Base-by-base conservation (phyloP, 2,888 invertebrate species). In the Hedya salicella region DNA sequence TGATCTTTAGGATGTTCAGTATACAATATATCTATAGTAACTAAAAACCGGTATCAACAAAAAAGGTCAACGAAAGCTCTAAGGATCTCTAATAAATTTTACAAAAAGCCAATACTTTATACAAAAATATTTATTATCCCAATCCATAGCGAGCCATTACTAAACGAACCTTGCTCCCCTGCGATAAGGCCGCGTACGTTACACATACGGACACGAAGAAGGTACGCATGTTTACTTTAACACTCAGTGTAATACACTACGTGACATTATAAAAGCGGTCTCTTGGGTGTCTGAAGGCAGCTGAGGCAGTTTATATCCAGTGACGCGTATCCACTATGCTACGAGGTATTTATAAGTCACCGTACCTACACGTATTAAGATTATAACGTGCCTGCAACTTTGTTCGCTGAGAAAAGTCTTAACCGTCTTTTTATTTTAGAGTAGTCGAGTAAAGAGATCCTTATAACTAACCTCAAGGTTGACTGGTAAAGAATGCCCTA, bases 261-360 rank as follows among this genome's bases (percentile, higher is more conserved):
- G 68, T 67, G 71, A 64, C 65, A 70, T 70, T 70, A 67, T 65
- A 69, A 68, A 69, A 62, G 60, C 54, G 61, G 61, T 46, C 65
- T 54, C 59, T 46, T 21, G 42, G 42, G 57, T 16, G 57, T 50
- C 57, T 57, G 32, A 32, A 63, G 64, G 62, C 61, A 36, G 56
- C 67, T 56, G 67, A 32, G 62, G 21, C 44, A 30, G 62, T 57
- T 53, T 53, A 67, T 63, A 59, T 32, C 56, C 9, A 21, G 9
- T 5, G 6, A 8, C 5, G 0, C 14, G 50, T 57, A 42, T 57
- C 21, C 57, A 57, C 9, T 62, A 5, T 32, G 13, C 1, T 2
- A 53, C 52, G 52, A 0, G n/a, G n/a, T n/a, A n/a, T n/a, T n/a
- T n/a, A n/a, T n/a, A n/a, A n/a, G n/a, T n/a, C n/a, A n/a, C n/a